phyloP scores from a whole-genome alignment of 1,140 invertebrate species.

The Procambarus virginalis region DNA sequence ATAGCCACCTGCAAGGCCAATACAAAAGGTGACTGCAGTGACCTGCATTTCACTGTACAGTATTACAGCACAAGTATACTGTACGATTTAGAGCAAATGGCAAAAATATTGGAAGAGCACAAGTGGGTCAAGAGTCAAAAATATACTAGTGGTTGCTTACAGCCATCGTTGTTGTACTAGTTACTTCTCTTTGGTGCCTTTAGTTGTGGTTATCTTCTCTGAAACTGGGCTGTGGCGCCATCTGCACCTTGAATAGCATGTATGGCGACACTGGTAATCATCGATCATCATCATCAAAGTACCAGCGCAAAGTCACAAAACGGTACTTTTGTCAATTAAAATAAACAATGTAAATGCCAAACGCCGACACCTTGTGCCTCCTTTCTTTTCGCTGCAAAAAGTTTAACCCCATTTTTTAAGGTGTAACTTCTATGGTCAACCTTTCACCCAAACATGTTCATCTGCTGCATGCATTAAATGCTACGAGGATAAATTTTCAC shows the following conservation, averaged over 20 bases:
- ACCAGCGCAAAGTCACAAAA: background rate
- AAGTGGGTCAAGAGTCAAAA: background rate
- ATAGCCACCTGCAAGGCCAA: too few relatives aligned
- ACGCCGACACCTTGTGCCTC: too few relatives aligned
- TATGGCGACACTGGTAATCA: slow-evolving; percentile 80
- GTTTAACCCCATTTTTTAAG: too few relatives aligned
- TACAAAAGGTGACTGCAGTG: too few relatives aligned
- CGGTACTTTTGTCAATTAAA: background rate
- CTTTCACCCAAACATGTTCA: too few relatives aligned
- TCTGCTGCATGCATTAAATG: too few relatives aligned
- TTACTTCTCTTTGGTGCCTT: slow-evolving; percentile 56
- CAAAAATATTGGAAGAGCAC: background rate
- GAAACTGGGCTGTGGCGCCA: slow-evolving; percentile 77
- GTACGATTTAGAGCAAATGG: background rate
- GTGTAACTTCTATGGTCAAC: too few relatives aligned
- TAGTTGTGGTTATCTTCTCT: slow-evolving; percentile 72
- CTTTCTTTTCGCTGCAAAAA: too few relatives aligned
- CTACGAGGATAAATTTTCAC: too few relatives aligned
- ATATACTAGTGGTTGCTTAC: slow-evolving; percentile 70
- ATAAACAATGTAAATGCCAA: too few relatives aligned
- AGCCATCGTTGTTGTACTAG: slow-evolving; percentile 71
- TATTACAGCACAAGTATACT: too few relatives aligned
- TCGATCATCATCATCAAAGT: slow-evolving; percentile 75
- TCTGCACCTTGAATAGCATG: slow-evolving; percentile 86
- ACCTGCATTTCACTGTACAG: background rate